Percentiles rank a stretch among this genome's conserved stretches.
phyloP scores from a whole-genome alignment of 2,888 invertebrate genomes.

The Oscheius sp. region DNA sequence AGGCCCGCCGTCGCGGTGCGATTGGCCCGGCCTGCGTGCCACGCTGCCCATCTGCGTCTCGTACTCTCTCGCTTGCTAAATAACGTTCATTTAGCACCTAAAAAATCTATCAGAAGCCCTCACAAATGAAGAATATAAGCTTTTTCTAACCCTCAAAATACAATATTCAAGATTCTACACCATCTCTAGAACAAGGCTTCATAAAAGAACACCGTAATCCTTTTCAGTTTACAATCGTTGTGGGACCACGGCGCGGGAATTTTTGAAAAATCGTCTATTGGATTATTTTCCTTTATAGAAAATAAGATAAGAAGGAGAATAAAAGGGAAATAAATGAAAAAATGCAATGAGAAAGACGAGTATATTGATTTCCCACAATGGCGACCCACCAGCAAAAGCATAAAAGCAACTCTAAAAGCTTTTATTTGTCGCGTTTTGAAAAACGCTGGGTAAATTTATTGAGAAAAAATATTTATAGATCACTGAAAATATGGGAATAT shows the following conservation, averaged over 20 bases:
- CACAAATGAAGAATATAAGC: background rate
- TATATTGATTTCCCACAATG: background rate
- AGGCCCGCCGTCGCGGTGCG: slow-evolving; percentile 6
- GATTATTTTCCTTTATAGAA: background rate
- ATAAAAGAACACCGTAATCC: too few species aligned
- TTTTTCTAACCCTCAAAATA: background rate
- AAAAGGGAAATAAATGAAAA: background rate
- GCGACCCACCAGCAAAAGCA: background rate
- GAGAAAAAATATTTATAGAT: background rate
- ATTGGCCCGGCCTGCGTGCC: slow-evolving; percentile 11
- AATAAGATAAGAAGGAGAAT: background rate
- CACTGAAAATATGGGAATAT: background rate
- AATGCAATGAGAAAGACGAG: background rate
- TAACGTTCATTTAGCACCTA: background rate
- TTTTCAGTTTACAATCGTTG: too few species aligned
- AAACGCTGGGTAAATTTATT: background rate
- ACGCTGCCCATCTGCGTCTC: slow-evolving; percentile 21
- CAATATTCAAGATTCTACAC: background rate
- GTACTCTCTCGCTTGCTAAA: background rate
- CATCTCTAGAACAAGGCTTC: background rate
- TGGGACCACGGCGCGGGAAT: too few species aligned
- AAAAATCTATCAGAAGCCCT: background rate
- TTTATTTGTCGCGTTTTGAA: background rate
- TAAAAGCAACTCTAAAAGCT: background rate
- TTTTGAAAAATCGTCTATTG: background rate